A percentile compares a stretch with the other conserved stretches of the same genome.
These are phyloP conservation scores for Amazona vittata DNA, from an alignment of 2,113 vertebrate genomes.

Conservation along the genomic window DNA sequence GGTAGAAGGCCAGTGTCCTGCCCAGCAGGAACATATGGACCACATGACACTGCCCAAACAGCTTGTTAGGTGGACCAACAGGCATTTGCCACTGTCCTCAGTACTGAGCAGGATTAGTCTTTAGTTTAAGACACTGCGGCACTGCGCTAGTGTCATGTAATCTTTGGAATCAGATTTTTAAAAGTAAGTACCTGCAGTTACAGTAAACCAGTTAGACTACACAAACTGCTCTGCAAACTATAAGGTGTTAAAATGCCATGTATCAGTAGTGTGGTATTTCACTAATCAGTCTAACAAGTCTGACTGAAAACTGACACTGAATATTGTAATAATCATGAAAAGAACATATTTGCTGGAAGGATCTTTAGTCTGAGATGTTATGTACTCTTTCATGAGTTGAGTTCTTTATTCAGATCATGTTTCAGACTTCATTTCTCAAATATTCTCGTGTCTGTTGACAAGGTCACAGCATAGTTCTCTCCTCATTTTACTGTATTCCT, in stretches of 20 bases:
- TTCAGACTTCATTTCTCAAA: constrained; percentile 36
- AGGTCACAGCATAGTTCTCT: not conserved
- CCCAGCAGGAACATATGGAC: not conserved
- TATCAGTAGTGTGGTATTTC: not conserved
- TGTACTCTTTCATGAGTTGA: not conserved
- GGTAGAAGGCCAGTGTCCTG: not conserved
- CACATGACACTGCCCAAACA: not conserved
- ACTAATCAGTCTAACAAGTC: not conserved
- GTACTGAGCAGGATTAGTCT: not conserved
- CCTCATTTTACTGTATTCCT: constrained; percentile 8
- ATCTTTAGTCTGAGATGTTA: not conserved
- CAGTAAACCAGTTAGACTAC: not conserved
- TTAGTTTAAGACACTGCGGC: not conserved
- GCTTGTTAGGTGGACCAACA: not conserved
- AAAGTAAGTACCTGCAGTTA: not conserved
- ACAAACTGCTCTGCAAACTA: not conserved
- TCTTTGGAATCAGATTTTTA: not conserved
- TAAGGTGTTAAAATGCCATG: not conserved
- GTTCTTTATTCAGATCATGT: constrained; percentile 18
- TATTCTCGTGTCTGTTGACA: not conserved
- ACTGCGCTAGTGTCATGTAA: not conserved
- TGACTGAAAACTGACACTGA: not conserved
- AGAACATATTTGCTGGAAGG: not conserved
- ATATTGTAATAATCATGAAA: not conserved
- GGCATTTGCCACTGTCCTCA: not conserved